Evolutionary conservation across 2,888 invertebrate genomes (phyloP), one percentile per base, ranked within the genome.

Genomic region (Sinelater perroti): DNA sequence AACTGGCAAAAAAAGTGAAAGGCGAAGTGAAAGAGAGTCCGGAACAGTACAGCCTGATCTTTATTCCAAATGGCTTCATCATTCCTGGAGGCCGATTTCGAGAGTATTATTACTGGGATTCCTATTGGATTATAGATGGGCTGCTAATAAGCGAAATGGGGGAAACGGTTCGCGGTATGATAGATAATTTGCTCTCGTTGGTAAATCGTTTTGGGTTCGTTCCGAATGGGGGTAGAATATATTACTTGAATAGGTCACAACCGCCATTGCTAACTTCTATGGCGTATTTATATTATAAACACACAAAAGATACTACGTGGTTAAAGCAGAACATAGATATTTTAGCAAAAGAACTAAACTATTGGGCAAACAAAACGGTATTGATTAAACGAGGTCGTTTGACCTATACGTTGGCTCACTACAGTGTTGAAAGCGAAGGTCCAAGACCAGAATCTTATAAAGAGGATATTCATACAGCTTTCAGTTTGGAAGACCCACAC

Each of bases 91-190:
- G 93, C 61, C 70, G 93, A 73, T 84, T 93, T 79, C 78, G 80
- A 68, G 90, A 89, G 71, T 80, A 88, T 50, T 93, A 93, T 74
- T 93, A 93, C 73, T 93, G 94, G 93, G 94, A 94, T 71, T 87
- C 92, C 0, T 94, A 89, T 74, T 94, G 93, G 93, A 90, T 91
- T 46, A 81, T 93, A 31, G 87, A 89, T 72, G 93, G 93, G 0
- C 79, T 94, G 2, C 78, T 94, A 0, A 79, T 88, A 5, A 89
- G 89, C 56, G 90, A 87, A 60, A 93, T 94, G 93, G 73, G 81
- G 5, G 77, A 81, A 2, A 92, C 92, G 0, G 90, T 83, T 0
- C 80, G 79, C 74, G 90, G 91, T 1, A 89, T 93, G 82, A 81
- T 94, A 14, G 83, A 85, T 63, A 94, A 94, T 75, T 86, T 93